Percentiles rank a stretch among this genome's conserved stretches.
These are phyloP conservation scores for Meteorus cinctellus DNA, from an alignment of 2,888 invertebrate species.

Conservation along the genomic window DNA sequence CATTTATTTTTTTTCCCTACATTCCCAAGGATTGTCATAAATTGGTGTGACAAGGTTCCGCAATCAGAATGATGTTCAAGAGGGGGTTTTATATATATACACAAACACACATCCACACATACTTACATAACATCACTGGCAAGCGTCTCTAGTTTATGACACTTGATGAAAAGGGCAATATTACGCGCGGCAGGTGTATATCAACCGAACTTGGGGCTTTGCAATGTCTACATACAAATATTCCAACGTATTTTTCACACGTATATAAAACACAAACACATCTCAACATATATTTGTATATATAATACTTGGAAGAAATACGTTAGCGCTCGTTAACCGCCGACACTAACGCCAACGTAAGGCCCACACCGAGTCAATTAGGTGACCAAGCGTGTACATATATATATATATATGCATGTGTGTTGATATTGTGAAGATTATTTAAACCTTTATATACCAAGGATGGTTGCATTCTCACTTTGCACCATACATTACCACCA, in stretches of 20 bases:
- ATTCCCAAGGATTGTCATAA: slow-evolving; percentile 8
- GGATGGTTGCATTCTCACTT: background rate
- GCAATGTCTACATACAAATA: background rate
- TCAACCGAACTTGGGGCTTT: slow-evolving; percentile 24
- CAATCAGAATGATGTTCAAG: background rate
- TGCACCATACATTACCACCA: slow-evolving; percentile 3
- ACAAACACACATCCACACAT: background rate
- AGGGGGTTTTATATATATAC: background rate
- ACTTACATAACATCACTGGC: background rate
- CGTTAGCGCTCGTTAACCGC: slow-evolving; percentile 49
- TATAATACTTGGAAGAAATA: slow-evolving; percentile 40
- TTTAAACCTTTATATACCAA: slow-evolving; percentile 36
- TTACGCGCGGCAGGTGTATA: slow-evolving; percentile 39
- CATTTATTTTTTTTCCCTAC: background rate
- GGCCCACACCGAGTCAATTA: slow-evolving; percentile 49
- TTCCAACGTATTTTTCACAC: slow-evolving; percentile 13
- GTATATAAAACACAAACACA: slow-evolving; percentile 19
- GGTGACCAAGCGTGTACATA: slow-evolving; percentile 21
- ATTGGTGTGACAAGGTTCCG: background rate
- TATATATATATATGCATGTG: background rate
- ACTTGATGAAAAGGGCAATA: slow-evolving; percentile 42
- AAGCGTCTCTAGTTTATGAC: slow-evolving; percentile 18
- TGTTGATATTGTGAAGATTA: slow-evolving; percentile 26
- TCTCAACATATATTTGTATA: background rate
- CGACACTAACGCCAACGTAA: slow-evolving; percentile 48